Base-by-base conservation (phyloP, 2,888 invertebrate genomes). In the Glyphotaelius pellucidus region DNA sequence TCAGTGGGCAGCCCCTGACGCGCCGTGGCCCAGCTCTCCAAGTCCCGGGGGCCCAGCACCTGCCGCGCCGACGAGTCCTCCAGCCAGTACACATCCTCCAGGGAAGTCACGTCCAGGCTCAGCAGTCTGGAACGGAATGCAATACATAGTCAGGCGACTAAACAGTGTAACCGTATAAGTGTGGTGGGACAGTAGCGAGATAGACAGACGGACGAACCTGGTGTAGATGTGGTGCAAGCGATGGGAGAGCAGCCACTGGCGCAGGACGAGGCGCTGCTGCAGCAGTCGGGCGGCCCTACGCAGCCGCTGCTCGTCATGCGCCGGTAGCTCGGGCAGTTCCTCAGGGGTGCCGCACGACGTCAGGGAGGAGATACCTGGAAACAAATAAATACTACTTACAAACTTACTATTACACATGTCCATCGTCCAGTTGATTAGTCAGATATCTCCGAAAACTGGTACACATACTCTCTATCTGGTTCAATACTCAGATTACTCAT, bases 41-140 rank as follows among this genome's bases (percentile, higher is more conserved):
- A 97, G 95, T 98, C 98, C 95, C 98, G 98, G 80, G 96, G 95
- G 93, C 98, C 98, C 93, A 98, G 96, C 32, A 98, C 97, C 94
- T 97, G 97, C 81, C 97, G 97, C 32, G 98, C 98, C 92, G 97
- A 97, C 92, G 97, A 97, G 95, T 98, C 98, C 95, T 98, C 98
- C 94, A 98, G 96, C 98, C 98, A 98, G 95, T 98, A 98, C 52
- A 98, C 98, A 95, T 98, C 98, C 95, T 98, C 98, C 94, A 98
- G 95, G n/a, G 98, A 98, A 90, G 98, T 97, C 86, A 98, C 98
- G 95, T 98, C 98, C 95, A 98, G 97, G 94, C 97, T 97, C 94
- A 98, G 96, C 94, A 98, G 95, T 94, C 98, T 97, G 95, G 4
- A 94, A 86, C 83, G 35, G 12, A 25, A 80, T n/a, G n/a, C n/a